phyloP scores from a whole-genome alignment of 2,113 vertebrate genomes.

The Oreamnos americanus region DNA sequence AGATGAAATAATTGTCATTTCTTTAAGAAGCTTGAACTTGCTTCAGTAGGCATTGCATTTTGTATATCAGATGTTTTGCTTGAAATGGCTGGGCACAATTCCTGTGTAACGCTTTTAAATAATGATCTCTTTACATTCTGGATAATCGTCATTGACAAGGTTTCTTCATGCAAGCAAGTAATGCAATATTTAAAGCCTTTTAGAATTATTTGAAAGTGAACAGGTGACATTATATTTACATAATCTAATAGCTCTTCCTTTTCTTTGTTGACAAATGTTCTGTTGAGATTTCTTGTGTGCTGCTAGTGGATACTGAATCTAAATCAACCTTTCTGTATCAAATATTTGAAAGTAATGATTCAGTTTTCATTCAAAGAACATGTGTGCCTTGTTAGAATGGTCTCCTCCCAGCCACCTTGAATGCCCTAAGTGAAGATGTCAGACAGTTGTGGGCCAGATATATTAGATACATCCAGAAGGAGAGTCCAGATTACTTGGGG shows the following conservation, averaged over 20 bases:
- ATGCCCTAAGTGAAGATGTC: neutral
- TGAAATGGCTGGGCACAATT: neutral
- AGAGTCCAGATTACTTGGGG: neutral
- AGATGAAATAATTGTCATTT: constrained; percentile 1
- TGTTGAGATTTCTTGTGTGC: neutral
- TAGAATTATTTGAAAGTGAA: neutral
- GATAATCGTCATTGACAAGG: neutral
- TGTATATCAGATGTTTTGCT: neutral
- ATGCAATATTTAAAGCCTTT: constrained; percentile 9
- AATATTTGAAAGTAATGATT: constrained; percentile 35
- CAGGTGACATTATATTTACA: neutral
- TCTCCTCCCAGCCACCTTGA: neutral
- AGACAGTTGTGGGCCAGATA: neutral
- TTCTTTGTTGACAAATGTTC: neutral
- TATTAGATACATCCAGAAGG: neutral
- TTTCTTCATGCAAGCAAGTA: neutral
- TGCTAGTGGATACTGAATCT: neutral
- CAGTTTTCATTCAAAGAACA: neutral
- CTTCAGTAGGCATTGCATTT: neutral
- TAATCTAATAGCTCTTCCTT: neutral
- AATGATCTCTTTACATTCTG: neutral
- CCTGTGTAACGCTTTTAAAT: neutral
- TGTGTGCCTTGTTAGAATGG: neutral
- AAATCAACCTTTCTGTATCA: neutral
- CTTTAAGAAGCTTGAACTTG: neutral